Evolutionary conservation across 1,140 invertebrate species (phyloP).

Genomic region (Daktulosphaira vitifoliae): DNA sequence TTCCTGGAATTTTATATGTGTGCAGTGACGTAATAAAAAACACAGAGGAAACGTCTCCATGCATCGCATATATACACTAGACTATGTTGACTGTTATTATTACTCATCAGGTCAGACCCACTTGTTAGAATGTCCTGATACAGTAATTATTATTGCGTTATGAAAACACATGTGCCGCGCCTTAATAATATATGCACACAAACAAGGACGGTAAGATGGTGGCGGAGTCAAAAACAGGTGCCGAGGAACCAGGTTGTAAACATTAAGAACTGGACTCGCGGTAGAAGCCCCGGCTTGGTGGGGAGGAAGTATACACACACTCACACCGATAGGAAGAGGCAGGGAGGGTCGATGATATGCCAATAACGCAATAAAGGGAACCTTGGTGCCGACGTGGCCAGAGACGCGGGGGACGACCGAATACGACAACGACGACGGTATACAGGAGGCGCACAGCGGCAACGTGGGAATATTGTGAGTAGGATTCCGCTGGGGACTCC

Average conservation of each 20-base stretch:
- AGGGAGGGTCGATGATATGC: conserved; percentile 18
- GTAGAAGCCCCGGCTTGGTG: background rate
- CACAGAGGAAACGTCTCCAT: too few relatives aligned
- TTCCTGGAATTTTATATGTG: too few relatives aligned
- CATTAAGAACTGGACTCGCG: background rate
- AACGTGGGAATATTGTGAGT: conserved; percentile 30
- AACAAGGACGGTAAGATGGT: too few relatives aligned
- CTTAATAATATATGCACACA: background rate
- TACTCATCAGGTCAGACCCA: conserved; percentile 18
- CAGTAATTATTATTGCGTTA: too few relatives aligned
- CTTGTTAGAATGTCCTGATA: conserved; percentile 16
- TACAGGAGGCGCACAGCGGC: conserved; percentile 18
- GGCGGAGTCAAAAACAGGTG: conserved; percentile 10
- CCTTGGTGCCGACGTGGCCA: conserved; percentile 28
- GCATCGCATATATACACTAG: too few relatives aligned
- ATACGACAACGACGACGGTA: conserved; percentile 1
- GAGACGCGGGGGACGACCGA: conserved; percentile 22
- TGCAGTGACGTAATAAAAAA: too few relatives aligned
- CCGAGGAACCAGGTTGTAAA: conserved; percentile 29
- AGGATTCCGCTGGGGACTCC: conserved; percentile 33
- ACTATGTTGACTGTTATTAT: background rate
- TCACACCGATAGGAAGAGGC: background rate
- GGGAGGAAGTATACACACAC: background rate
- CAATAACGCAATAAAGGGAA: conserved; percentile 33
- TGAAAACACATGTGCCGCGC: too few relatives aligned